These are phyloP conservation scores for Trematomus bernacchii DNA, from an alignment of 2,797 vertebrate genomes.

Conservation along the genomic window DNA sequence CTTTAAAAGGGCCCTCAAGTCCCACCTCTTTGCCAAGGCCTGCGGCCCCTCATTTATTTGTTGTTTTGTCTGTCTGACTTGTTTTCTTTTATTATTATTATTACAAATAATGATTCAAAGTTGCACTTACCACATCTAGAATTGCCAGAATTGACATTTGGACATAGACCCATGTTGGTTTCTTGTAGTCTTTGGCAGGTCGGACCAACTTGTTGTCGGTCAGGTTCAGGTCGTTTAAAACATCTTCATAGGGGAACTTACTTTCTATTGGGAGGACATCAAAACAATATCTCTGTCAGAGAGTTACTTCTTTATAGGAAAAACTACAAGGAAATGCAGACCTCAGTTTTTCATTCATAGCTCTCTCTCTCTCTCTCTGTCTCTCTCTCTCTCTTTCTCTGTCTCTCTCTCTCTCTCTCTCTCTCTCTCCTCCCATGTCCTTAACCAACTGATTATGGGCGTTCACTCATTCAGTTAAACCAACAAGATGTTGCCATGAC, in stretches of 20 bases:
- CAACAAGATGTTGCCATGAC: too few species aligned
- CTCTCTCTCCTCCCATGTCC: background rate
- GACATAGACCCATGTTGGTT: slow-evolving; percentile 46
- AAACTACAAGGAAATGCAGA: background rate
- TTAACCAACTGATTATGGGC: background rate
- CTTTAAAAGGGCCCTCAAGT: too few species aligned
- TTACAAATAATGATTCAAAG: too few species aligned
- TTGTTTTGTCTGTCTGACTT: too few species aligned
- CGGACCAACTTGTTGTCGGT: slow-evolving; percentile 64
- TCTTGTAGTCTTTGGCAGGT: slow-evolving; percentile 69
- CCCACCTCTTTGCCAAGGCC: too few species aligned
- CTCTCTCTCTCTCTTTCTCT: too few species aligned
- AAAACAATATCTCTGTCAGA: background rate
- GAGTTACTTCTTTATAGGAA: background rate
- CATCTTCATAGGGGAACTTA: slow-evolving; percentile 68
- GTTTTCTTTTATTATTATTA: too few species aligned
- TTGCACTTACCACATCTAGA: slow-evolving; percentile 71
- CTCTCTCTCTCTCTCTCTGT: background rate
- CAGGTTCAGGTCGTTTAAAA: slow-evolving; percentile 70
- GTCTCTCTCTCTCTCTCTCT: too few species aligned
- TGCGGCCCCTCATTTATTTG: too few species aligned
- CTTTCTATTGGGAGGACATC: slow-evolving; percentile 9
- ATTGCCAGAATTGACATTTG: slow-evolving; percentile 71
- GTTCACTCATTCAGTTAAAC: background rate
- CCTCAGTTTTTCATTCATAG: background rate